A percentile compares a stretch with the other conserved stretches of the same genome.
These are phyloP conservation scores for Trididemnum miniatum DNA, from an alignment of 23 tunicate species.

Conservation along the genomic window DNA sequence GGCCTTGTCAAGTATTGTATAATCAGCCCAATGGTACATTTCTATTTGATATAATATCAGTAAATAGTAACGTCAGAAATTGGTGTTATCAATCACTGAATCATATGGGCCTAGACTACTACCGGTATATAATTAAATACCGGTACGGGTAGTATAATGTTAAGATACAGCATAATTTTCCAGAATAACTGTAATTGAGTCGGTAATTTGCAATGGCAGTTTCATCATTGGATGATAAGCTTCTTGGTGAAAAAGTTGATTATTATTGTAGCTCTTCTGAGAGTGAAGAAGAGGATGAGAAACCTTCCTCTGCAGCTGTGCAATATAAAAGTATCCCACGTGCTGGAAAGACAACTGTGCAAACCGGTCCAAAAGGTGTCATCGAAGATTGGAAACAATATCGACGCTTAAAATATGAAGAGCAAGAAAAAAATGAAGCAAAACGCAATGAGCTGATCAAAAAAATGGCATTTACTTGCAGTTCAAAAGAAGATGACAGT, in stretches of 20 bases:
- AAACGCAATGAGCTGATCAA: constrained; percentile 54
- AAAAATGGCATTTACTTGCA: constrained; percentile 70
- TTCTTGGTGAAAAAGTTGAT: constrained; percentile 85
- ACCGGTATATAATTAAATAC: no score
- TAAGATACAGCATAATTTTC: no score
- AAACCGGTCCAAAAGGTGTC: constrained; percentile 95
- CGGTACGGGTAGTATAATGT: no score
- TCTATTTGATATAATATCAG: no score
- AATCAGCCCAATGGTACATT: no score
- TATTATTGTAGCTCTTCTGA: constrained; percentile 91
- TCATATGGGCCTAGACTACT: no score
- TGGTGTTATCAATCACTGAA: no score
- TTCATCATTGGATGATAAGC: constrained; percentile 71
- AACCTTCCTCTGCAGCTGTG: constrained; percentile 28
- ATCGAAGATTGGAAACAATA: constrained; percentile 87
- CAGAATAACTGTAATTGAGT: no score
- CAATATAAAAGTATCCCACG: background rate
- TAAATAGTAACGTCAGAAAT: no score
- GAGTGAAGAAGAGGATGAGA: constrained; percentile 41
- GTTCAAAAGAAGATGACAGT: constrained; percentile 39
- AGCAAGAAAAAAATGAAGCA: constrained; percentile 49
- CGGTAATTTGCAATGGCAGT: constrained; percentile 80
- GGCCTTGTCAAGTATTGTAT: no score
- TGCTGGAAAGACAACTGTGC: constrained; percentile 34
- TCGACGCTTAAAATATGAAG: constrained; percentile 54